A percentile compares a stretch with the other conserved stretches of the same genome.
phyloP scores from a whole-genome alignment of 2,797 vertebrate species.

The Chloroceryle amazona region DNA sequence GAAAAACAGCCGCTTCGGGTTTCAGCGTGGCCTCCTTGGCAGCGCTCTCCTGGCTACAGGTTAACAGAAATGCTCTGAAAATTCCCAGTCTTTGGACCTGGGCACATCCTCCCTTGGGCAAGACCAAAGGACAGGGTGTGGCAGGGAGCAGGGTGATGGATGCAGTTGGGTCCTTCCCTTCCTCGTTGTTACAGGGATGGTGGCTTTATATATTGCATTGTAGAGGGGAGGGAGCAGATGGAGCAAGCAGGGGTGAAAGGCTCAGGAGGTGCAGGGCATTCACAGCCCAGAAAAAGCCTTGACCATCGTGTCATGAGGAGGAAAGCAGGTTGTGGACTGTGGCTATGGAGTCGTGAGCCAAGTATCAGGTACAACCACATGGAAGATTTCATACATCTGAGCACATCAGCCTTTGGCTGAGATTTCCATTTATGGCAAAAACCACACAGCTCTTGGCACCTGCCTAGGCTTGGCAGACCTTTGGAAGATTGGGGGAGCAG shows the following conservation, averaged over 20 bases:
- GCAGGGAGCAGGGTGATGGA: neutral
- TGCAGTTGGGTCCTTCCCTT: neutral
- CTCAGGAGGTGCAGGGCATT: neutral
- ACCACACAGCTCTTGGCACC: neutral
- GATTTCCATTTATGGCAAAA: neutral
- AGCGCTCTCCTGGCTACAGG: slow-evolving; percentile 49
- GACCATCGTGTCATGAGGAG: accelerated
- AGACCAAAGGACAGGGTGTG: neutral
- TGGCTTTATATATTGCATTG: neutral
- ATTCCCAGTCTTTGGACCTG: neutral
- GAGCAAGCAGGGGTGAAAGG: neutral
- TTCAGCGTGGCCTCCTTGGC: slow-evolving; percentile 54
- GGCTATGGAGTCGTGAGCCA: neutral
- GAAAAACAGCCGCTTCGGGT: slow-evolving; percentile 57
- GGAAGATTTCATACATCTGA: neutral
- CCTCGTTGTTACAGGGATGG: neutral
- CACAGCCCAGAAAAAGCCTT: neutral
- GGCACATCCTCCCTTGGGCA: neutral
- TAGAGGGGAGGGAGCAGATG: neutral
- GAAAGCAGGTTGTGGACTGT: neutral
- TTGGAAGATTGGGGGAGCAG: neutral
- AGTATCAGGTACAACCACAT: neutral
- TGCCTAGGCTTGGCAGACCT: neutral
- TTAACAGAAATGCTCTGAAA: slow-evolving; percentile 47
- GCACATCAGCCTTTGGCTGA: neutral